phyloP scores from a whole-genome alignment of 1,140 invertebrate species.

The Drusus annulatus region DNA sequence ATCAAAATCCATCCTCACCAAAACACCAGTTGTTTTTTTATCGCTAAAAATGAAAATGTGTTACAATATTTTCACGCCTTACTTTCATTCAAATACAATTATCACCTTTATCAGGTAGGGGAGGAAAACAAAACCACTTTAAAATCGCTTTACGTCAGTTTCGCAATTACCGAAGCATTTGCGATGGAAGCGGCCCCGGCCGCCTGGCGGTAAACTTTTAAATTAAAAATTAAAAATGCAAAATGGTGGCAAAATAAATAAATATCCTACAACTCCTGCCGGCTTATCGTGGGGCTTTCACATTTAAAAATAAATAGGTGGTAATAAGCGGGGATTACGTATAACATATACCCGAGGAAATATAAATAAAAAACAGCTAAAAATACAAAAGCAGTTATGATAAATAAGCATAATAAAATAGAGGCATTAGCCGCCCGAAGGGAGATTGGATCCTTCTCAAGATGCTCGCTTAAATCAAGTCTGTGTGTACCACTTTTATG shows the following conservation, averaged over 20 bases:
- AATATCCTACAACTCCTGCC: constrained; percentile 37
- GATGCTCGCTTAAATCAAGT: not conserved
- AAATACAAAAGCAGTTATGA: constrained; percentile 58
- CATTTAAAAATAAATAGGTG: constrained; percentile 56
- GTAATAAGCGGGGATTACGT: constrained; percentile 57
- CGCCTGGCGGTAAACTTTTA: constrained; percentile 51
- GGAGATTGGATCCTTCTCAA: not conserved
- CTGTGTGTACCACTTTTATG: too few species aligned
- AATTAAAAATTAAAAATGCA: constrained; percentile 58
- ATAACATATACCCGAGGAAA: constrained; percentile 53
- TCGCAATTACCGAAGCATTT: constrained; percentile 34
- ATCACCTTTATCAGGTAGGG: constrained; percentile 34
- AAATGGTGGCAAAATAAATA: constrained; percentile 53
- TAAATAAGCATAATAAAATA: constrained; percentile 49
- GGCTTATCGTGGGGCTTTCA: constrained; percentile 38
- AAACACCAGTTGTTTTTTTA: too few species aligned
- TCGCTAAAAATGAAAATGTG: too few species aligned
- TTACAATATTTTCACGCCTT: not conserved
- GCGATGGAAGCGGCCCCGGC: constrained; percentile 29
- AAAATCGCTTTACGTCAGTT: constrained; percentile 46
- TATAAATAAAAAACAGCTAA: constrained; percentile 40
- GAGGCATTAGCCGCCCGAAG: constrained; percentile 24
- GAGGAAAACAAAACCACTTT: constrained; percentile 39
- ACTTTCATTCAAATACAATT: constrained; percentile 28
- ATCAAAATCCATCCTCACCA: too few species aligned